These are phyloP conservation scores for Drosophila acutilabella DNA, from an alignment of 2,888 invertebrate species.

Conservation along the genomic window DNA sequence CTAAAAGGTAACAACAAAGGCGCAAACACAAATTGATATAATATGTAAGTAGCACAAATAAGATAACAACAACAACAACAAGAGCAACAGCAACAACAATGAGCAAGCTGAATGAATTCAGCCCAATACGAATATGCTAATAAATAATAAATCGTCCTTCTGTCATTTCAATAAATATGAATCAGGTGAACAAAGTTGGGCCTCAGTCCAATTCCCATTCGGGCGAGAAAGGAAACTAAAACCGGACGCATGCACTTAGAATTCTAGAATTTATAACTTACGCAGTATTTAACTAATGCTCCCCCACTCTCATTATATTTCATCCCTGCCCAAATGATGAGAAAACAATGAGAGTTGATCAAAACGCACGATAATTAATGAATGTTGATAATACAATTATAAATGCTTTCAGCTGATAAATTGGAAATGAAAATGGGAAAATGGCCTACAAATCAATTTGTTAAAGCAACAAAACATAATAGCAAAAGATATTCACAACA, in stretches of 20 bases:
- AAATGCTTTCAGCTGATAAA: constrained; percentile 2
- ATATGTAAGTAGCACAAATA: constrained; percentile 78
- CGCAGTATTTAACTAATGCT: constrained; percentile 17
- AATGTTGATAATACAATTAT: constrained; percentile 6
- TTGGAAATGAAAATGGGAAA: neutral
- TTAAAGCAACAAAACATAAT: neutral
- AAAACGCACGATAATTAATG: constrained; percentile 16
- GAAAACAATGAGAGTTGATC: constrained; percentile 16
- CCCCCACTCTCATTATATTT: neutral
- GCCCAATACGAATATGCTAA: constrained; percentile 71
- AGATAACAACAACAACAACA: constrained; percentile 57
- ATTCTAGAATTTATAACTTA: constrained; percentile 14
- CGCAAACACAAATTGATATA: constrained; percentile 75
- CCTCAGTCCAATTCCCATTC: constrained; percentile 8
- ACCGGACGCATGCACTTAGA: constrained; percentile 25
- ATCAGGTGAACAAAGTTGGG: constrained; percentile 12
- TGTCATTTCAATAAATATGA: constrained; percentile 75
- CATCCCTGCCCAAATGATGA: neutral
- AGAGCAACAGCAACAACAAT: constrained; percentile 48
- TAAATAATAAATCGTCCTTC: constrained; percentile 75
- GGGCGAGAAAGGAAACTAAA: neutral
- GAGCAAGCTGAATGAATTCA: constrained; percentile 39
- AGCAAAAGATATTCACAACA: neutral
- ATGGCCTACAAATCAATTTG: neutral
- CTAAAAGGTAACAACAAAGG: constrained; percentile 69